Conservation (phyloP, 2,888 invertebrate genomes). For the Ctenicera cuprea region DNA sequence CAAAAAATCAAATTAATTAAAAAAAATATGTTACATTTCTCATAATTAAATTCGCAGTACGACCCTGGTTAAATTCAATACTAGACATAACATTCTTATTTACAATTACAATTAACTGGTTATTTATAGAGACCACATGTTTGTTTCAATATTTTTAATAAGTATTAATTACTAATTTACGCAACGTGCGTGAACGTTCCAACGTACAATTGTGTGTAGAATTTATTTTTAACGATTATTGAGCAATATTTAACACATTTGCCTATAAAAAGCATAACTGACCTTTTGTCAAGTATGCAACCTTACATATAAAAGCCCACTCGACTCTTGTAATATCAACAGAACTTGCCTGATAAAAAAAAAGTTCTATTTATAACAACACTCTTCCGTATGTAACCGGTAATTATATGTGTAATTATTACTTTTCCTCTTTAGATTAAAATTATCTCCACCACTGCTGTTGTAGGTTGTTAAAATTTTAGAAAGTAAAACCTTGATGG, state of each 20-base stretch:
- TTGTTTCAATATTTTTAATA: background rate
- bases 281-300: background rate
- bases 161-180: constrained; percentile 3
- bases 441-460: background rate
- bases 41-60: too few relatives aligned
- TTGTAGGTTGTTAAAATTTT: too few relatives aligned
- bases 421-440: constrained; percentile 13
- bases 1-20: too few relatives aligned
- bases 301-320: background rate
- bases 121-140: too few relatives aligned
- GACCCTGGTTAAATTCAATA: too few relatives aligned
- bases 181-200: background rate
- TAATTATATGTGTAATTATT: constrained; percentile 2
- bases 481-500: too few relatives aligned
- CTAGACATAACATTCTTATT: too few relatives aligned
- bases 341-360: background rate
- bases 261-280: background rate
- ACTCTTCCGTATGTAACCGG: constrained; percentile 7
- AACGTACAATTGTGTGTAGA: background rate
- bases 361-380: constrained; percentile 10
- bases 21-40: too few relatives aligned
- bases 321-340: constrained; percentile 1
- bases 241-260: too few relatives aligned
- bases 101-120: too few relatives aligned
- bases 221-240: too few relatives aligned